A percentile compares a stretch with the other conserved stretches of the same genome.
Evolutionary conservation across 1,140 invertebrate genomes (phyloP).

Genomic region (Drosophila elegans): DNA sequence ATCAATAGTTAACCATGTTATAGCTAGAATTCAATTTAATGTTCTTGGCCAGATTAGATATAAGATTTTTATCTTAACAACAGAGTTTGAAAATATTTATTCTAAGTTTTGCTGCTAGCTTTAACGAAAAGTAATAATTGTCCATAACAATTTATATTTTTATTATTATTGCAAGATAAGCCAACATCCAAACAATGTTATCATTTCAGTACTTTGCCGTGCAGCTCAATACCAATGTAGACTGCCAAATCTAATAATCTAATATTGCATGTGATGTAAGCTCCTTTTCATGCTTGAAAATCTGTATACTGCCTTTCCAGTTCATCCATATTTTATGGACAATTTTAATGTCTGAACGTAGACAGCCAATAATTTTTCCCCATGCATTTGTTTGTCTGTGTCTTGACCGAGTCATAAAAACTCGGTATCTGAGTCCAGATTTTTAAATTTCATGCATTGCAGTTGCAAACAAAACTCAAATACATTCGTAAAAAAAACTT

Average conservation of each 20-base stretch:
- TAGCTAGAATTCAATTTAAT: background rate
- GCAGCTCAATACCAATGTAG: background rate
- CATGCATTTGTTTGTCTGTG: background rate
- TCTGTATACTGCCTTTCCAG: background rate
- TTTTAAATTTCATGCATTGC: constrained; percentile 24
- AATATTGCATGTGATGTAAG: background rate
- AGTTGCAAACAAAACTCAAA: constrained; percentile 18
- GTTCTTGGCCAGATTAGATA: background rate
- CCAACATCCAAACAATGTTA: too few species aligned
- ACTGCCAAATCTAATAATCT: background rate
- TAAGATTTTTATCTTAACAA: background rate
- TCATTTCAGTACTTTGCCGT: background rate
- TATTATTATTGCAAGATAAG: too few species aligned
- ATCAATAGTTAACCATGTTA: background rate
- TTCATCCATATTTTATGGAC: background rate
- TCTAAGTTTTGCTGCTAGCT: too few species aligned
- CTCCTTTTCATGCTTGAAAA: background rate
- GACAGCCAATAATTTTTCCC: constrained; percentile 7
- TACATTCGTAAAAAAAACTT: constrained; percentile 23
- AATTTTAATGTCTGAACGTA: constrained; percentile 9
- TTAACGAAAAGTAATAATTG: too few species aligned
- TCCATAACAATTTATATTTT: too few species aligned
- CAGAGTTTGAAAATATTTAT: too few species aligned
- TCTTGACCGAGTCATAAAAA: background rate
- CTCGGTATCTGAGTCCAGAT: background rate